A percentile compares a stretch with the other conserved stretches of the same genome.
Conservation (phyloP, 1,140 invertebrate genomes). For the Adelges cooleyi region DNA sequence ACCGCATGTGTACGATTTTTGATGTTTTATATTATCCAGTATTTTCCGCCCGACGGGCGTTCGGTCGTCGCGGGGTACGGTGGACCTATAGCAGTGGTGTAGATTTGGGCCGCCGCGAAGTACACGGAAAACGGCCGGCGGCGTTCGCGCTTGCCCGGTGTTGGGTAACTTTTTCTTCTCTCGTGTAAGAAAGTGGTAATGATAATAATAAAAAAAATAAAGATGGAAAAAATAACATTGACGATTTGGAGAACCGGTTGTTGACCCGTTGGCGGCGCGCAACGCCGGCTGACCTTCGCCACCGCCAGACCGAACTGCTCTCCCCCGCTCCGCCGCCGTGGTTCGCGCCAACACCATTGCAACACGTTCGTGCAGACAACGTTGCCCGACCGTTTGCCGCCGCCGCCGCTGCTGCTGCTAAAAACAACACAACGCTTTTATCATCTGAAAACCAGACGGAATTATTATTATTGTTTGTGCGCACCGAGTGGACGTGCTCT, state of each 20-base stretch:
- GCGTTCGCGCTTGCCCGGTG: neutral
- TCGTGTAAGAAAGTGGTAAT: neutral
- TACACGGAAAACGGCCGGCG: neutral
- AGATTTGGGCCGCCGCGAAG: too few relatives aligned
- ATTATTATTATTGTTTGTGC: neutral
- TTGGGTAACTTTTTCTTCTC: neutral
- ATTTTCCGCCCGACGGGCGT: neutral
- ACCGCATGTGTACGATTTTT: too few relatives aligned
- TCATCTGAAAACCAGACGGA: neutral
- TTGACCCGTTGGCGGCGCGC: slow-evolving; percentile 13
- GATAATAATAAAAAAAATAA: neutral
- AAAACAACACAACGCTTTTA: neutral
- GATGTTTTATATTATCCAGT: too few relatives aligned
- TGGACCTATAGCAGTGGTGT: neutral
- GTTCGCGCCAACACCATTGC: neutral
- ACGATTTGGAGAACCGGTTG: slow-evolving; percentile 21
- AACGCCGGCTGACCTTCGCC: slow-evolving; percentile 10
- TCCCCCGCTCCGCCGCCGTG: neutral
- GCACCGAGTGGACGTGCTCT: neutral
- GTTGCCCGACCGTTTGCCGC: neutral
- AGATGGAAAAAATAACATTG: neutral
- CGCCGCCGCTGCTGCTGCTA: neutral
- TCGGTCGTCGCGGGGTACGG: neutral
- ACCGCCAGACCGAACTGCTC: neutral
- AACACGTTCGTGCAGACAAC: neutral